A percentile compares a stretch with the other conserved stretches of the same genome.
Conservation (phyloP, 2,888 invertebrate genomes). For the Epinotia bilunana region DNA sequence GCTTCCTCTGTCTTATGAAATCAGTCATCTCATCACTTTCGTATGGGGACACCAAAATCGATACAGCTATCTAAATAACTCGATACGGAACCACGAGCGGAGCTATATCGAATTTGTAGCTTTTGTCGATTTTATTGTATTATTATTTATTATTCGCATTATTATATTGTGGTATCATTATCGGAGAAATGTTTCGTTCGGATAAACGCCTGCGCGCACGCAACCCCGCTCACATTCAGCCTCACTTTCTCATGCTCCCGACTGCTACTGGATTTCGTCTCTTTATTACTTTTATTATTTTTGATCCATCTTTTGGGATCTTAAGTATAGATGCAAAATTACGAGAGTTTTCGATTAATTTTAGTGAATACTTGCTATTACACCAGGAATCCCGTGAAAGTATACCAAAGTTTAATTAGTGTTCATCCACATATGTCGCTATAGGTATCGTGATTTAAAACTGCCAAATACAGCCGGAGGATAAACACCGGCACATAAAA, state of each 20-base stretch:
- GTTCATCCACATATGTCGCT: slow-evolving; percentile 60
- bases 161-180: slow-evolving; percentile 85
- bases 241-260: slow-evolving; percentile 80
- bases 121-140: slow-evolving; percentile 43
- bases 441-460: slow-evolving; percentile 43
- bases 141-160: slow-evolving; percentile 84
- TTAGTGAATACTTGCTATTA: not conserved
- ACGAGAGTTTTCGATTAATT: too few species aligned
- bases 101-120: slow-evolving; percentile 10
- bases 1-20: not conserved
- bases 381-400: not conserved
- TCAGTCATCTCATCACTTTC: not conserved
- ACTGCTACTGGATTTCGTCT: slow-evolving; percentile 79
- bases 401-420: slow-evolving; percentile 43
- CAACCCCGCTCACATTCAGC: slow-evolving; percentile 78
- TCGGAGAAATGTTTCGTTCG: slow-evolving; percentile 84
- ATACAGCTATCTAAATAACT: not conserved
- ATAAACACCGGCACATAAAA: slow-evolving; percentile 55
- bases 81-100: slow-evolving; percentile 33
- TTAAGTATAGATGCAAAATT: too few species aligned
- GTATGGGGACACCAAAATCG: not conserved
- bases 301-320: slow-evolving; percentile 37
- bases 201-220: slow-evolving; percentile 77
- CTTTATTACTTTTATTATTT: slow-evolving; percentile 70
- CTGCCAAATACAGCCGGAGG: slow-evolving; percentile 53